Base-by-base conservation (phyloP, 2,888 invertebrate genomes). In the Napeogenes sylphis region DNA sequence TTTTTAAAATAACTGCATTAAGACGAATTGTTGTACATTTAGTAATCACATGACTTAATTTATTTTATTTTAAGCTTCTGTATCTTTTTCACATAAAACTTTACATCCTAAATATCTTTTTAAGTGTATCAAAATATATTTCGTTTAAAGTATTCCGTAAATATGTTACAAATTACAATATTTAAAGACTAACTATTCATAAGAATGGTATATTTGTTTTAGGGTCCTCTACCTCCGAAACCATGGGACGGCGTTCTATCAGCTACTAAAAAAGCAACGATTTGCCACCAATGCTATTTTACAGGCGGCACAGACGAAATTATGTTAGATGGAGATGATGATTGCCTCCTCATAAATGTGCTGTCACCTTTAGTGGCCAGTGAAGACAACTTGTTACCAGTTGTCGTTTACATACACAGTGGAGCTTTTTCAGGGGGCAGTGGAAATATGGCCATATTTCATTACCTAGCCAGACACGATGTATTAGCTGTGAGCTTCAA, bases 381-480 rank as follows among this genome's bases (percentile, higher is more conserved):
- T 35, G 78, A 83, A 67, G 70, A 73, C 0, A 87, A 87, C 59
- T 71, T 80, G 35, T 70, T 88, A 21, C 90, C 90, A 21, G 89
- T 90, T 0, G 59, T 90, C 1, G 83, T 86, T 0, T 90, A 85
- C 55, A 76, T 89, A 4, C 90, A 90, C 42, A 89, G 90, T 64
- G 90, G 90, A 12, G 90, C 85, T 0, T 90, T 75, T 65, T 76
- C 84, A 3, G 86, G 84, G 0, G 90, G 90, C 0, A 84, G 79
- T 70, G 81, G 82, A 0, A 84, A 80, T 55, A 89, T 89, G 86
- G 88, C 80, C 0, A 84, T 73, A 66, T 83, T 92, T 3, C 85
- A 93, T 70, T 94, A 94, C 76, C 78, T 95, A 57, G 93, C 94
- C 0, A 91, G 92, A 56, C 93, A 93, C 78, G 94, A 94, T 14